Evolutionary conservation across 2,113 vertebrate genomes (phyloP).

Genomic region (Syngnathus scovelli): DNA sequence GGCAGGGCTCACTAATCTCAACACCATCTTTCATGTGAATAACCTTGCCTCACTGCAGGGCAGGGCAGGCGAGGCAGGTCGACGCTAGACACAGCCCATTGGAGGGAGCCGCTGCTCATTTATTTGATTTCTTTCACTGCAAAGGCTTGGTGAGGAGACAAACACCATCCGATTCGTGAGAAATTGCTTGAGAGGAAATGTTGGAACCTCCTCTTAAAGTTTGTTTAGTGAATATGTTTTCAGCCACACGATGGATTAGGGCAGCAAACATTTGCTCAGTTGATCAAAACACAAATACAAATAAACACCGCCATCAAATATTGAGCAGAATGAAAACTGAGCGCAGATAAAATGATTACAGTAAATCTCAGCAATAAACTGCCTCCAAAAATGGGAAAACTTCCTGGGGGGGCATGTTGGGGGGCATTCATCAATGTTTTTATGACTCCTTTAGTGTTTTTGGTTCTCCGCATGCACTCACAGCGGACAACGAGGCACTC

Average conservation of each 20-base stretch:
- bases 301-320: constrained; percentile 53
- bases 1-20: constrained; percentile 73
- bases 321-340: constrained; percentile 22
- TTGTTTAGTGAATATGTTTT: constrained; percentile 59
- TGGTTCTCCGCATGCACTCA: not conserved
- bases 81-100: constrained; percentile 53
- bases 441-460: not conserved
- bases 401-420: no score
- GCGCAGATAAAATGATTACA: constrained; percentile 20
- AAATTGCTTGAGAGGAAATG: constrained; percentile 49
- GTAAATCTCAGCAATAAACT: not conserved
- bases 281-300: constrained; percentile 16
- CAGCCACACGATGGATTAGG: constrained; percentile 41
- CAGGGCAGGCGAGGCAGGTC: constrained; percentile 61
- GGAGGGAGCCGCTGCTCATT: constrained; percentile 43
- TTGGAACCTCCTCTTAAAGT: constrained; percentile 43
- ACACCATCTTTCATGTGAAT: constrained; percentile 73
- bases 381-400: no score
- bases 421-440: no score
- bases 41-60: constrained; percentile 70
- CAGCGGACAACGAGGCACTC: not conserved
- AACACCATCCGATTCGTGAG: constrained; percentile 34
- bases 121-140: constrained; percentile 52
- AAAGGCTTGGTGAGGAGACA: constrained; percentile 42
- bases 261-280: constrained; percentile 2